Conservation (phyloP, 1,140 invertebrate species). For the Pseudachorutes palmiensis region DNA sequence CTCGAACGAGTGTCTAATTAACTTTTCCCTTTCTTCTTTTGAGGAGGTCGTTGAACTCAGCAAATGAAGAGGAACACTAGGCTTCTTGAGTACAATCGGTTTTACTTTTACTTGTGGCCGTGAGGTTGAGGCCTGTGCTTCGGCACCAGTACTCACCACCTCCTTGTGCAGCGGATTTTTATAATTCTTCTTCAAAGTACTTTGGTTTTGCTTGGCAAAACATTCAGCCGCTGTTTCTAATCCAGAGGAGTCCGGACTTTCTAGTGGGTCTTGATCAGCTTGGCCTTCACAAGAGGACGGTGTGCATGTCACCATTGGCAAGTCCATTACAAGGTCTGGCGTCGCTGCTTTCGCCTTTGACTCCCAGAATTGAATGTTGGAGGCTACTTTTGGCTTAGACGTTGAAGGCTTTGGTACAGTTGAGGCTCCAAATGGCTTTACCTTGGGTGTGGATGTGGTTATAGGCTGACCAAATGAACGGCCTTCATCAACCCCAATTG, state of each 20-base stretch:
- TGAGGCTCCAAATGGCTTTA: slow-evolving; percentile 7
- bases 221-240: slow-evolving; percentile 63
- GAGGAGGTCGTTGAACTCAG: neutral
- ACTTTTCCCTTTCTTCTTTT: neutral
- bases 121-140: slow-evolving; percentile 31
- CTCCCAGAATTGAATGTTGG: slow-evolving; percentile 30
- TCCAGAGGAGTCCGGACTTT: slow-evolving; percentile 52
- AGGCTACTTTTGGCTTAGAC: slow-evolving; percentile 13
- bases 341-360: slow-evolving; percentile 48
- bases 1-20: neutral
- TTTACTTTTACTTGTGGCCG: slow-evolving; percentile 63
- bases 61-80: slow-evolving; percentile 45
- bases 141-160: no score
- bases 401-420: slow-evolving; percentile 30
- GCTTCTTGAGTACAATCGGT: slow-evolving; percentile 62
- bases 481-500: no score
- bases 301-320: slow-evolving; percentile 54
- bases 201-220: slow-evolving; percentile 69
- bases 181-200: slow-evolving; percentile 68
- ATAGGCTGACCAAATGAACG: neutral
- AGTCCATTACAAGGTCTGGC: slow-evolving; percentile 80
- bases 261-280: slow-evolving; percentile 27
- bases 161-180: slow-evolving; percentile 49
- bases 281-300: no score
- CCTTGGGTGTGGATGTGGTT: neutral